These are phyloP conservation scores for Bettongia penicillata DNA, from an alignment of 2,113 vertebrate species.

Conservation along the genomic window DNA sequence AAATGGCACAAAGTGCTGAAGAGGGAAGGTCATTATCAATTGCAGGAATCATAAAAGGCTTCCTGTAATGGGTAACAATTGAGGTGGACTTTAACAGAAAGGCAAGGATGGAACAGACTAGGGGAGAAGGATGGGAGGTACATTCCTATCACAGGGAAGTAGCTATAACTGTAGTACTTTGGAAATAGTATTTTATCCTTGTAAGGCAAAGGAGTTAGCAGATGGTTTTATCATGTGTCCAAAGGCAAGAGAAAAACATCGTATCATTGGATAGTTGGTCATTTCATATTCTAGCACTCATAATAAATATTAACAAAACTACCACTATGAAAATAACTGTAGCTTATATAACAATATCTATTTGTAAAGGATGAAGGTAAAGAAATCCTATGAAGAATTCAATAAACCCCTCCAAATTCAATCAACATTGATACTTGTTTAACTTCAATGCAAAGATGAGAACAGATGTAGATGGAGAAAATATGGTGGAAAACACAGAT, in stretches of 20 bases:
- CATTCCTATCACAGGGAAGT: not conserved
- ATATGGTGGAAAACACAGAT: not conserved
- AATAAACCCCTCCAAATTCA: not conserved
- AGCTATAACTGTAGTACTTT: not conserved
- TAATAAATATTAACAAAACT: not conserved
- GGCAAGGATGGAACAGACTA: not conserved
- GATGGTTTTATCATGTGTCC: not conserved
- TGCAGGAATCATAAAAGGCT: not conserved
- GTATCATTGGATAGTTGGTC: not conserved
- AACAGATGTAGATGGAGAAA: not conserved
- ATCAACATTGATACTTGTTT: not conserved
- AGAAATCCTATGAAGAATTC: not conserved
- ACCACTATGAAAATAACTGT: not conserved
- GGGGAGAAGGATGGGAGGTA: not conserved
- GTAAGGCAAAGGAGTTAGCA: not conserved
- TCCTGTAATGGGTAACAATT: not conserved
- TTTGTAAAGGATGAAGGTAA: not conserved
- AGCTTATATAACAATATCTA: not conserved
- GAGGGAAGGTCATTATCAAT: not conserved
- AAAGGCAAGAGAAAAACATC: not conserved
- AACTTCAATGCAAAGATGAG: not conserved
- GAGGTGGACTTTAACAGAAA: not conserved
- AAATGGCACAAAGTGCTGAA: not conserved
- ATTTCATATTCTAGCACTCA: not conserved
- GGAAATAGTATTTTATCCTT: not conserved